A percentile compares a stretch with the other conserved stretches of the same genome.
Evolutionary conservation across 2,888 invertebrate species (phyloP).

Genomic region (Autographa pulchrina): DNA sequence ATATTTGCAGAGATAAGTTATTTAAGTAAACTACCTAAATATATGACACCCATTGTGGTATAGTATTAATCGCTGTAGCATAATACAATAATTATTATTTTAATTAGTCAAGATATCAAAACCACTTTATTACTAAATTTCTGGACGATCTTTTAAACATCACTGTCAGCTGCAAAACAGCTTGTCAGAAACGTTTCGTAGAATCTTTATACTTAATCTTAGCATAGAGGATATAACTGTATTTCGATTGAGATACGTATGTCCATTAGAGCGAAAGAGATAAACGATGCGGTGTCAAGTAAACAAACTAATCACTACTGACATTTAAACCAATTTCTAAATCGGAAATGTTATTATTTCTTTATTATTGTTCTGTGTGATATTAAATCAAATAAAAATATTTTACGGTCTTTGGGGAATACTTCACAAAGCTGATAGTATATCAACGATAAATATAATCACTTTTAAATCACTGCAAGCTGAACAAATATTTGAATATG

Average conservation of each 20-base stretch:
- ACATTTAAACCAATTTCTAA: not conserved
- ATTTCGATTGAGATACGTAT: not conserved
- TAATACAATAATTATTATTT: no score
- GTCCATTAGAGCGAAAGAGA: not conserved
- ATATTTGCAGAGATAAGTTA: no score
- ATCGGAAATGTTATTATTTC: not conserved
- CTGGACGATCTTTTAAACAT: slow-evolving; percentile 17
- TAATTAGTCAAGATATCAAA: no score
- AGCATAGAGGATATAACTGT: not conserved
- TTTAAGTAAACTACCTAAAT: no score
- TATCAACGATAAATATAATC: not conserved
- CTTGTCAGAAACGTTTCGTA: not conserved
- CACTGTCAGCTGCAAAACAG: slow-evolving; percentile 19
- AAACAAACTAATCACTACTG: not conserved
- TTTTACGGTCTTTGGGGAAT: not conserved
- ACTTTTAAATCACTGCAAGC: not conserved
- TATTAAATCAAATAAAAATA: not conserved
- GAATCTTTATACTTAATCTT: not conserved
- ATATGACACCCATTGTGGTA: no score
- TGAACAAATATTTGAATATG: slow-evolving; percentile 5
- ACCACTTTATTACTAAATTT: not conserved
- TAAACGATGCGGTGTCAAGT: not conserved
- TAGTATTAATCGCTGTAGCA: no score
- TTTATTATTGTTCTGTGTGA: not conserved
- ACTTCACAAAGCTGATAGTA: not conserved